phyloP scores from a whole-genome alignment of 2,888 invertebrate species.

The Noctua comes region DNA sequence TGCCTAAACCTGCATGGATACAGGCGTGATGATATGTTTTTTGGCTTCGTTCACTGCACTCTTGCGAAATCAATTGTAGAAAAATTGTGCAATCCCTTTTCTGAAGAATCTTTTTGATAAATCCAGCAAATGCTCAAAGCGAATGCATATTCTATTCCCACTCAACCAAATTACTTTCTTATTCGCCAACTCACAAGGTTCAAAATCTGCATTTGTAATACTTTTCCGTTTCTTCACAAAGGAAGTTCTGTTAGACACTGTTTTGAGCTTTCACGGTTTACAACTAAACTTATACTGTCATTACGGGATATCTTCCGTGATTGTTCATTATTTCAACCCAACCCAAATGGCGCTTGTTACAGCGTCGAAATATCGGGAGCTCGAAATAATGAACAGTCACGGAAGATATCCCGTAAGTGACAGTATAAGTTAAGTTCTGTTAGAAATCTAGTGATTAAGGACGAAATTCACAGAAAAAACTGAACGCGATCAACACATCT shows the following conservation, averaged over 20 bases:
- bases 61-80: neutral
- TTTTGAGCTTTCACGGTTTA: too few relatives aligned
- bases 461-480: neutral
- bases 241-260: neutral
- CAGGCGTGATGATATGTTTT: neutral
- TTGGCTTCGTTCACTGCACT: neutral
- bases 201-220: neutral
- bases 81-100: neutral
- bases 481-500: neutral
- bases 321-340: too few relatives aligned
- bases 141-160: neutral
- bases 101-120: neutral
- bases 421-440: too few relatives aligned
- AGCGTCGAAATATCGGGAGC: too few relatives aligned
- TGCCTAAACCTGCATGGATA: neutral
- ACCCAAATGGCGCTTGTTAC: too few relatives aligned
- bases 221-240: neutral
- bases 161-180: neutral
- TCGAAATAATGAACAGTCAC: too few relatives aligned
- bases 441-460: fast-evolving
- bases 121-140: neutral
- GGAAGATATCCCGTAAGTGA: too few relatives aligned
- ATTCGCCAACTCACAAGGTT: neutral
- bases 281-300: too few relatives aligned
- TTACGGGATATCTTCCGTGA: too few relatives aligned